Base-by-base conservation (phyloP, 1,140 invertebrate genomes). In the Drosophila nannoptera region DNA sequence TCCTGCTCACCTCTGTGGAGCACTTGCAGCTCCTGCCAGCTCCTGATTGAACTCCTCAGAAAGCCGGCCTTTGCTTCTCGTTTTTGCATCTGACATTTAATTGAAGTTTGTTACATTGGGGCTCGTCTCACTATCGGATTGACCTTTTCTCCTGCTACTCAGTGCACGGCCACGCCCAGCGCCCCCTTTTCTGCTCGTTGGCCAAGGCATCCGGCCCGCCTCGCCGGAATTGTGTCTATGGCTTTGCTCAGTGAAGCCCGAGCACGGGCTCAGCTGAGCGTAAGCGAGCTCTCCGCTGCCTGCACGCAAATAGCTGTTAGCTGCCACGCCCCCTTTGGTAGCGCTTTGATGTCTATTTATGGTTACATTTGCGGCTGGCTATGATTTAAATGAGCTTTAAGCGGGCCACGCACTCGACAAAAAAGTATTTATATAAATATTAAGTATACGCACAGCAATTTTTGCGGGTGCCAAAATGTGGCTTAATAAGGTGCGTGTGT, bases 281-380 rank as follows among this genome's bases (percentile, higher is more conserved):
- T 74, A 69, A 73, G 56, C 14, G 61, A 22, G 22, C 22, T 22
- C 22, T 22, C 22, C 3, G 22, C 22, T 22, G 22, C 22, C 62
- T 56, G 46, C 62, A 84, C 80, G 80, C 80, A 84, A 84, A 84
- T 84, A 77, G 76, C 74, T 43, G 22, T 33, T 7, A 35, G 49
- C 14, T 54, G 52, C 12, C 54, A 43, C 54, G 42, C 71, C 58
- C 48, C 60, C 38, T 55, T 43, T 22, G 22, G 74, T 43, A 60
- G 76, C 36, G 65, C 80, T 84, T 84, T 84, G 81, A 84, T 86
- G 80, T 84, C 80, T 86, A 84, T 84, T 84, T 78, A 49, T 56
- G 78, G 69, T 38, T 60, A 60, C 54, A 43, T 52, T 62, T 22
- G 22, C 3, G 56, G 40, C 38, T 60, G 56, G 55, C 48, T 77